Base-by-base conservation (phyloP, 2,113 vertebrate species). In the Murina feae region DNA sequence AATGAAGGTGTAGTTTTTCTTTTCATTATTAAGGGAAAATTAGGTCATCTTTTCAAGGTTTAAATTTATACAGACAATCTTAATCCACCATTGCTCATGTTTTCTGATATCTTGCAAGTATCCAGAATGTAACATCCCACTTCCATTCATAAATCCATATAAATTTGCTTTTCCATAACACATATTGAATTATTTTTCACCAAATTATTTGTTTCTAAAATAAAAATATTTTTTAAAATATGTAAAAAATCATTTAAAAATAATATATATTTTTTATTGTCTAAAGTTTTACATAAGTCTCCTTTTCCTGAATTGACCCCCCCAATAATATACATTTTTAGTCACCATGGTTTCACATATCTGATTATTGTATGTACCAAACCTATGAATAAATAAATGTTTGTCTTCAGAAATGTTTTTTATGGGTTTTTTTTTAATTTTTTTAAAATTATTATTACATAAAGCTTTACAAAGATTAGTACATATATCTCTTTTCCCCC, bases 401-500 rank as follows among this genome's bases (percentile, higher is more conserved):
- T 78, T 39, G 8, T 58, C 28, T 60, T 90, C 6, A 49, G 37
- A 96, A 91, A 88, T 30, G 12, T 9, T 80, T 86, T 78, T 20
- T 80, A 32, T 66, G 53, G 91, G n/a, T n/a, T n/a, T n/a, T n/a
- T n/a, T 58, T 96, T 60, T 79, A 94, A 91, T 84, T 84, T n/a
- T n/a, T n/a, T n/a, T n/a, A n/a, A n/a, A n/a, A n/a, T n/a, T n/a
- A n/a, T n/a, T n/a, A n/a, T n/a, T n/a, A n/a, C n/a, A n/a, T n/a
- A n/a, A n/a, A n/a, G n/a, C n/a, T n/a, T n/a, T n/a, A n/a, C n/a
- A n/a, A n/a, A n/a, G n/a, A n/a, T n/a, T n/a, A n/a, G n/a, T n/a
- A n/a, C n/a, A n/a, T n/a, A n/a, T n/a, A n/a, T n/a, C n/a, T n/a
- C n/a, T n/a, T n/a, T n/a, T n/a, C n/a, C n/a, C n/a, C n/a, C n/a